A percentile compares a stretch with the other conserved stretches of the same genome.
Evolutionary conservation across 2,113 vertebrate species (phyloP).

Genomic region (Gasterosteus aculeatus): DNA sequence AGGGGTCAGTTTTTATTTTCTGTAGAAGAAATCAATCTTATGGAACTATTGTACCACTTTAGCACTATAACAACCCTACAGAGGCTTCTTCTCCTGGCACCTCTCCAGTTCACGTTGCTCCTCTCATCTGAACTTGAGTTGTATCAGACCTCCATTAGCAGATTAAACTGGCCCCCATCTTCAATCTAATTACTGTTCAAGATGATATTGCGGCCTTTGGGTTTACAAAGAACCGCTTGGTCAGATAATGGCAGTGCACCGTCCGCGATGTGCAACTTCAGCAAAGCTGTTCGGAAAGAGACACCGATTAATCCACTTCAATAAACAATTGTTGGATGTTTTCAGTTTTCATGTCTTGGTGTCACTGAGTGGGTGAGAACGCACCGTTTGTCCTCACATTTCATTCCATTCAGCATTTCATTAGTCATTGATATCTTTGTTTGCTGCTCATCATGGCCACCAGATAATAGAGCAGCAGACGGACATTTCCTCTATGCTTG

Average conservation of each 20-base stretch:
- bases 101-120: slow-evolving; percentile 15
- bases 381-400: too few species aligned
- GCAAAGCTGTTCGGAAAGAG: background rate
- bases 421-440: too few species aligned
- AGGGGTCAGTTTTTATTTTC: background rate
- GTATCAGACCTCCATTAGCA: slow-evolving; percentile 65
- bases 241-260: slow-evolving; percentile 42
- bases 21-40: background rate
- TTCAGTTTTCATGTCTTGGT: background rate
- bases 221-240: background rate
- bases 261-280: slow-evolving; percentile 1
- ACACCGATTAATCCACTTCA: background rate
- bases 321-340: background rate
- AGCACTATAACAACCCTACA: background rate
- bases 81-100: slow-evolving; percentile 32
- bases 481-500: too few species aligned
- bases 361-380: too few species aligned
- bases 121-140: slow-evolving; percentile 32
- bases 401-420: too few species aligned
- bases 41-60: background rate
- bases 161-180: slow-evolving; percentile 55
- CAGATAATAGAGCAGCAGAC: too few species aligned
- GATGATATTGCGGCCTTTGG: slow-evolving; percentile 22
- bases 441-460: too few species aligned
- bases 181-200: slow-evolving; percentile 34